phyloP scores from a whole-genome alignment of 2,797 vertebrate genomes.

The Delichon dasypus region DNA sequence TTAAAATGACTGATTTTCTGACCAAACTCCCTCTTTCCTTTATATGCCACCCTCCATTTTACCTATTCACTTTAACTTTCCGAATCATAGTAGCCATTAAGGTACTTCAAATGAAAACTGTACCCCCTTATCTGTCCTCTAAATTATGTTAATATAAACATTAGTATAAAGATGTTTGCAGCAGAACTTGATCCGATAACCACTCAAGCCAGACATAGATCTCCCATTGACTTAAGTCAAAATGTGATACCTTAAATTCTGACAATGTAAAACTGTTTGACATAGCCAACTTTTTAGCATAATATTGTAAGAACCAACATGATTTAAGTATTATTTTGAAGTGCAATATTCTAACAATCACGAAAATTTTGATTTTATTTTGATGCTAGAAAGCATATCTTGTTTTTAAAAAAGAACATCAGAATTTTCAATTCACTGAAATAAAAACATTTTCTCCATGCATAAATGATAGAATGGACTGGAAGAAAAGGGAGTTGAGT shows the following conservation, averaged over 20 bases:
- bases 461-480: background rate
- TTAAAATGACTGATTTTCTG: background rate
- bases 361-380: background rate
- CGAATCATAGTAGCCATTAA: background rate
- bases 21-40: background rate
- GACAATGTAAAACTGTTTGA: background rate
- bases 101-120: background rate
- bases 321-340: background rate
- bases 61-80: background rate
- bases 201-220: background rate
- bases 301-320: background rate
- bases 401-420: background rate
- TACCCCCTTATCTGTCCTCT: background rate
- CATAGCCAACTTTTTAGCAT: background rate
- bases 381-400: background rate
- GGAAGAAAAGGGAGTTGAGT: background rate
- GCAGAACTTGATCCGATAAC: background rate
- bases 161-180: background rate
- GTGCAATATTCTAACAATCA: background rate
- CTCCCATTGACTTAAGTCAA: background rate
- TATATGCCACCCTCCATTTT: background rate
- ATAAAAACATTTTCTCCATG: background rate
- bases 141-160: background rate
- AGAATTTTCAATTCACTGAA: background rate
- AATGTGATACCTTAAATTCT: background rate